Evolutionary conservation across 2,797 vertebrate species (phyloP).

Genomic region (Echiichthys vipera): DNA sequence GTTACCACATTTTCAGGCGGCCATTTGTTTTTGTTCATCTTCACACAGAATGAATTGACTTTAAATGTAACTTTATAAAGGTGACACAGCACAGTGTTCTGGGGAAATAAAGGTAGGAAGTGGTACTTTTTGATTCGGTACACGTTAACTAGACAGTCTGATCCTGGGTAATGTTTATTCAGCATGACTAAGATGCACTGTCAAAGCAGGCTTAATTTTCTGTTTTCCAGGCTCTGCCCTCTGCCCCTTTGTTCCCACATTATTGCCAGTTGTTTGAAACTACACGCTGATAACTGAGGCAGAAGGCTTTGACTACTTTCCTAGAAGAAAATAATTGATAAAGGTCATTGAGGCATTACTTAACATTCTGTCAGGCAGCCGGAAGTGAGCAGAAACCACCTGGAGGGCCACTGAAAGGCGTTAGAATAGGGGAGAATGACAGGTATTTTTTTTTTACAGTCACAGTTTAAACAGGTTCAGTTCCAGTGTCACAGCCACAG

Average conservation of each 20-base stretch:
- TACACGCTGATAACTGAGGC: not conserved
- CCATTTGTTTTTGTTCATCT: not conserved
- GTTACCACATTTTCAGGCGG: not conserved
- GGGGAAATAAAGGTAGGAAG: not conserved
- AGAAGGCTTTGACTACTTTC: not conserved
- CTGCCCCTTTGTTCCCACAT: slow-evolving; percentile 7
- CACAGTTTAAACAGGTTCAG: not conserved
- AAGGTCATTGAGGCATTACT: not conserved
- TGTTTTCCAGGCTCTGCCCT: not conserved
- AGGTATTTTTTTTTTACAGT: too few species aligned
- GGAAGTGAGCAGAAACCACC: not conserved
- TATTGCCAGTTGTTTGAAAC: slow-evolving; percentile 11
- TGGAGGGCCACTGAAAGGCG: not conserved
- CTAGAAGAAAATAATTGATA: not conserved
- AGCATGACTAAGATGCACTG: too few species aligned
- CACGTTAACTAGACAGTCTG: not conserved
- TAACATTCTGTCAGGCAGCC: too few species aligned
- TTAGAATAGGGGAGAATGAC: not conserved
- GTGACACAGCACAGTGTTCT: too few species aligned
- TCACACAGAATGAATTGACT: not conserved
- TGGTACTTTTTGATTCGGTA: not conserved
- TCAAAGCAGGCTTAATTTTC: not conserved
- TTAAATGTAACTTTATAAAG: not conserved
- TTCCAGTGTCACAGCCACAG: not conserved
- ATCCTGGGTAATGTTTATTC: not conserved